A percentile compares a stretch with the other conserved stretches of the same genome.
These are phyloP conservation scores for Amphimallon solstitiale DNA, from an alignment of 2,888 invertebrate genomes.

Conservation along the genomic window DNA sequence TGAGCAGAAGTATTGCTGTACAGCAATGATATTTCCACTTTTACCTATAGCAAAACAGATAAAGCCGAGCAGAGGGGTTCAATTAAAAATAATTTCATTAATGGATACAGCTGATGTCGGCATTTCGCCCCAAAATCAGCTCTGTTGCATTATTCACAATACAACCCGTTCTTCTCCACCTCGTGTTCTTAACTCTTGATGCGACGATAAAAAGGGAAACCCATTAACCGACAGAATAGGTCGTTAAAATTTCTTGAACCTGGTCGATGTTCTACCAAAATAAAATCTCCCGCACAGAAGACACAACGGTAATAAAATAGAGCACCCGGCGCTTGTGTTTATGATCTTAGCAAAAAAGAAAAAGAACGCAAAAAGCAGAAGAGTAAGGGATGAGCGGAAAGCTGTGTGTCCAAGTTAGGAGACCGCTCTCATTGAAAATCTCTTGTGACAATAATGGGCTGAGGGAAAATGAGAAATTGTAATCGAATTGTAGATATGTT, in stretches of 20 bases:
- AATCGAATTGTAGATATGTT: constrained; percentile 30
- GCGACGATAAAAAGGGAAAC: constrained; percentile 30
- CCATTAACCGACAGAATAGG: constrained; percentile 30
- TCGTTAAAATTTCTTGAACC: constrained; percentile 32
- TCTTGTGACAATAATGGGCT: constrained; percentile 19
- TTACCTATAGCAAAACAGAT: constrained; percentile 5
- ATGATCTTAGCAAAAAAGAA: constrained; percentile 28
- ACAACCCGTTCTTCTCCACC: constrained; percentile 14
- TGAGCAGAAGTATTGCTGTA: no score
- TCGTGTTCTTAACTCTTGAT: constrained; percentile 21
- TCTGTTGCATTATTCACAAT: constrained; percentile 32
- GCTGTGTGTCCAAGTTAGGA: background rate
- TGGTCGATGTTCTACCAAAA: constrained; percentile 29
- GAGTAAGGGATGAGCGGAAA: background rate
- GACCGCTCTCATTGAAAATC: constrained; percentile 29
- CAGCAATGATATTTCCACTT: background rate
- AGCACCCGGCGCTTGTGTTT: constrained; percentile 27
- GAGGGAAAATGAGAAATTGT: constrained; percentile 26
- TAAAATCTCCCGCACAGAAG: constrained; percentile 30
- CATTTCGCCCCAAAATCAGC: constrained; percentile 24
- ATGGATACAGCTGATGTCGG: constrained; percentile 30
- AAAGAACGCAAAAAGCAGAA: background rate
- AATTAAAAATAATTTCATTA: constrained; percentile 34
- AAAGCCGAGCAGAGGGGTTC: constrained; percentile 20
- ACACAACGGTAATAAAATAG: constrained; percentile 32